phyloP scores from a whole-genome alignment of 2,888 invertebrate species.

The Watsonalla binaria region DNA sequence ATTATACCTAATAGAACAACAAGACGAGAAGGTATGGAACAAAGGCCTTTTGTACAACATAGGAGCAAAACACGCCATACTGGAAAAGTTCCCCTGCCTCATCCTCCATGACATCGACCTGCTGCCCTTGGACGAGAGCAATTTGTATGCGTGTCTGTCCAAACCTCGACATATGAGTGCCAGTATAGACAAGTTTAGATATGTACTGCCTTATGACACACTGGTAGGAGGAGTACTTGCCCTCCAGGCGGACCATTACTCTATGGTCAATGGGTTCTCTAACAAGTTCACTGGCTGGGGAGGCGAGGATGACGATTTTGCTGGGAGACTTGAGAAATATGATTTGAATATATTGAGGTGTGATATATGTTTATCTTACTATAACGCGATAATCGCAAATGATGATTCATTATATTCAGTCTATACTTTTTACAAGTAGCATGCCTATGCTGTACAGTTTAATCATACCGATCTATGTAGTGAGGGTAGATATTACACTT shows the following conservation, averaged over 20 bases:
- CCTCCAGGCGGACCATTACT: slow-evolving; percentile 49
- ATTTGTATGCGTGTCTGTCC: slow-evolving; percentile 89
- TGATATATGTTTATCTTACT: not conserved
- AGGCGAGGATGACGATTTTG: slow-evolving; percentile 70
- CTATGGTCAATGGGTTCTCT: slow-evolving; percentile 56
- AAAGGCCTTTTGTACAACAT: slow-evolving; percentile 92
- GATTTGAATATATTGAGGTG: slow-evolving; percentile 49
- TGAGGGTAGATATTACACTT: too few relatives aligned
- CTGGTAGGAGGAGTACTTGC: slow-evolving; percentile 65
- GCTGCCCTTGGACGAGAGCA: slow-evolving; percentile 87
- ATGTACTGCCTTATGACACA: slow-evolving; percentile 32
- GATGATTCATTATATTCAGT: too few relatives aligned
- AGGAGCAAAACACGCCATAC: slow-evolving; percentile 87
- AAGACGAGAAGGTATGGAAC: slow-evolving; percentile 88
- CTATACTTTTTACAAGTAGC: too few relatives aligned
- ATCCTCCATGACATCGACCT: slow-evolving; percentile 95
- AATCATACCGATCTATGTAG: too few relatives aligned
- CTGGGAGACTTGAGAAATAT: slow-evolving; percentile 34
- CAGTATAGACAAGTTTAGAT: slow-evolving; percentile 86
- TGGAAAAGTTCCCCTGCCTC: slow-evolving; percentile 86
- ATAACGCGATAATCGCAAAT: too few relatives aligned
- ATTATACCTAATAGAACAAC: slow-evolving; percentile 82
- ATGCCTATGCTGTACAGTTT: too few relatives aligned
- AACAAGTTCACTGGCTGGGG: slow-evolving; percentile 67
- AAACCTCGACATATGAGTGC: slow-evolving; percentile 93